Evolutionary conservation across 2,888 invertebrate species (phyloP).

Genomic region (Opisthograptis luteolata): DNA sequence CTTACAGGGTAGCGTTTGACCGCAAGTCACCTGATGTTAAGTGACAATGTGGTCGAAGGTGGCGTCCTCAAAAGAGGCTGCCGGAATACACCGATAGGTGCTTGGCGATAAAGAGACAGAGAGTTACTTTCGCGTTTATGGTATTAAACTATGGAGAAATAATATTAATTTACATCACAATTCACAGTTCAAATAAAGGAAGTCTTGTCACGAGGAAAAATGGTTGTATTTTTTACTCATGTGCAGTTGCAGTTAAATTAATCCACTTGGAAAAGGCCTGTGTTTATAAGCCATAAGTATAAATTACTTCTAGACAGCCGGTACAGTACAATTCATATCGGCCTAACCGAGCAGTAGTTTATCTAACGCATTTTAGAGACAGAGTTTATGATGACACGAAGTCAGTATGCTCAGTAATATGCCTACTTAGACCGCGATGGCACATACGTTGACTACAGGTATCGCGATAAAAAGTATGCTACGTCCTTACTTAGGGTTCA

Average conservation of each 20-base stretch:
- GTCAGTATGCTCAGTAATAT: no score
- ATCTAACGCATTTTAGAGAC: neutral
- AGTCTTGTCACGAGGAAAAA: conserved; percentile 36
- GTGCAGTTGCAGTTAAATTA: conserved; percentile 55
- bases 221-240: conserved; percentile 46
- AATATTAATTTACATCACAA: neutral
- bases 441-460: no score
- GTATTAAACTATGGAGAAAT: neutral
- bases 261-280: conserved; percentile 63
- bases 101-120: no score
- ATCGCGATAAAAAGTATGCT: no score
- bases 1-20: no score
- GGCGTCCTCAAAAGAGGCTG: no score
- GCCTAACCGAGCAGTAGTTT: conserved; percentile 2
- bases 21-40: no score
- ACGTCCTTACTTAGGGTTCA: no score
- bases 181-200: conserved; percentile 3
- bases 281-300: conserved; percentile 63
- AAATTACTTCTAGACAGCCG: conserved; percentile 69
- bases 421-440: no score
- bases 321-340: conserved; percentile 49
- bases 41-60: no score
- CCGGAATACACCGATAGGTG: no score
- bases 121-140: no score
- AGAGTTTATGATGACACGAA: neutral